phyloP scores from a whole-genome alignment of 2,113 vertebrate genomes.

The Lycaon pictus region DNA sequence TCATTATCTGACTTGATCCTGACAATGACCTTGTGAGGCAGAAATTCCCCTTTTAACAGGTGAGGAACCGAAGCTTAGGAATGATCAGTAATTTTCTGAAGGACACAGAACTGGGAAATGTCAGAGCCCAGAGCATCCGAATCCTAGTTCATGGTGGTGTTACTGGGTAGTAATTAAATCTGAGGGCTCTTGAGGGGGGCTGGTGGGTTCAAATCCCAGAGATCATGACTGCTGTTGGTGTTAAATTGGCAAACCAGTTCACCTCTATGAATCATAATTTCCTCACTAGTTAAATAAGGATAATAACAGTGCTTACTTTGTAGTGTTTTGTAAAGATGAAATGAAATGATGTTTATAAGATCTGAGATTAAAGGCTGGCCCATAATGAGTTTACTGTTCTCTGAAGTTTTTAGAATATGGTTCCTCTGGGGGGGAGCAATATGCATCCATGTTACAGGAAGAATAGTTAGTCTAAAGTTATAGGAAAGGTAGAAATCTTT shows the following conservation, averaged over 20 bases:
- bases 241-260: neutral
- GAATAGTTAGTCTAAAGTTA: neutral
- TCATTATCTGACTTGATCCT: slow-evolving; percentile 43
- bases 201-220: neutral
- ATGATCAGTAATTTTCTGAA: slow-evolving; percentile 41
- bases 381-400: neutral
- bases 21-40: slow-evolving; percentile 47
- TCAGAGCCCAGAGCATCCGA: neutral
- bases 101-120: neutral
- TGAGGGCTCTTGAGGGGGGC: neutral
- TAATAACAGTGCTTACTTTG: neutral
- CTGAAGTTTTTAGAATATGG: neutral
- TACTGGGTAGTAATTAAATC: neutral
- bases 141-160: neutral
- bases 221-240: neutral
- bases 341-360: neutral
- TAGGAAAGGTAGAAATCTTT: neutral
- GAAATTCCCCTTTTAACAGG: slow-evolving; percentile 44
- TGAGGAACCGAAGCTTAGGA: slow-evolving; percentile 2
- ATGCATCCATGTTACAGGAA: neutral
- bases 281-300: neutral
- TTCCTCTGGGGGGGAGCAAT: neutral
- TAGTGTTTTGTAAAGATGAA: neutral
- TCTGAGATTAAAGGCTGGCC: neutral
- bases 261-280: neutral